Evolutionary conservation across 2,797 vertebrate species (phyloP).

Genomic region (Chlorospingus flavigularis): DNA sequence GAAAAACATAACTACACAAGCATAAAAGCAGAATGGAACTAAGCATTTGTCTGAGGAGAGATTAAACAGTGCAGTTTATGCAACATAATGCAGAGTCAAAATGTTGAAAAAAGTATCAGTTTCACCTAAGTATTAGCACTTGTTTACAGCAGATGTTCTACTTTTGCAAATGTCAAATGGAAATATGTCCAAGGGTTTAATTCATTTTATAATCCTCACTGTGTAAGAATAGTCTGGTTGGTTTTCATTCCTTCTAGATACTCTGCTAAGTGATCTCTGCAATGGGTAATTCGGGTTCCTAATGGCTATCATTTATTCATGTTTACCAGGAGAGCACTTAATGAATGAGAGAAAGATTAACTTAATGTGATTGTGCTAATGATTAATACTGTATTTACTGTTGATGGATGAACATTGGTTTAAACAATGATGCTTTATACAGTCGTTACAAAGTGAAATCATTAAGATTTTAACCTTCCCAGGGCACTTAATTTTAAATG

Average conservation of each 20-base stretch:
- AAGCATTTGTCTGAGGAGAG: not conserved
- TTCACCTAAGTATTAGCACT: not conserved
- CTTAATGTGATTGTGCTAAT: slow-evolving; percentile 31
- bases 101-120: not conserved
- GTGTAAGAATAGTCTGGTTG: not conserved
- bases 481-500: not conserved
- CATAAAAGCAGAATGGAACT: not conserved
- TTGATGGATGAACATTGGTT: not conserved
- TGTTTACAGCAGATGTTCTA: not conserved
- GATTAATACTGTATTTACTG: slow-evolving; percentile 32
- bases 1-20: not conserved
- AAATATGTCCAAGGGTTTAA: slow-evolving; percentile 29
- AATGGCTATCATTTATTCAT: slow-evolving; percentile 66
- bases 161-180: not conserved
- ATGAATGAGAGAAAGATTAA: slow-evolving; percentile 41
- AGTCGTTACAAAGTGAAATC: not conserved
- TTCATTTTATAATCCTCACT: not conserved
- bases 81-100: not conserved
- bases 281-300: slow-evolving; percentile 48
- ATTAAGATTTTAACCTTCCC: not conserved
- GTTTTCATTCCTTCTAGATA: not conserved
- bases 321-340: slow-evolving; percentile 42
- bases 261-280: slow-evolving; percentile 25
- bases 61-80: not conserved
- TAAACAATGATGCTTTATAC: not conserved